These are phyloP conservation scores for Tetramorium bicarinatum DNA, from an alignment of 2,888 invertebrate genomes.

Conservation along the genomic window DNA sequence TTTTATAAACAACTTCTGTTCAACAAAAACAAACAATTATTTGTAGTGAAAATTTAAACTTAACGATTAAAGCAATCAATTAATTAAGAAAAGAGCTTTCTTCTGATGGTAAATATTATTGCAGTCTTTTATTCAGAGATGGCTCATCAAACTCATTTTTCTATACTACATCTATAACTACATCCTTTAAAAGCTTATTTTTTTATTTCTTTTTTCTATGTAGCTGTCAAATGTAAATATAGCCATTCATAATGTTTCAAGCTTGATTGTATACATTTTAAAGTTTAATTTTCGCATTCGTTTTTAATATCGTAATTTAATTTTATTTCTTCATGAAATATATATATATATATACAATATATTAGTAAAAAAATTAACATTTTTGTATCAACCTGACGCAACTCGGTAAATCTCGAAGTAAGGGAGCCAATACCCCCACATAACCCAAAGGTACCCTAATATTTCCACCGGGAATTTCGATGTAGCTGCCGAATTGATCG, in stretches of 20 bases:
- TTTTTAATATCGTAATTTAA: neutral
- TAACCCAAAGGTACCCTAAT: slow-evolving; percentile 90
- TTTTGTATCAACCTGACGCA: slow-evolving; percentile 63
- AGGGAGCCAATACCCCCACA: slow-evolving; percentile 90
- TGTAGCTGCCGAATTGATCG: slow-evolving; percentile 91
- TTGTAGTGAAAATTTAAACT: neutral
- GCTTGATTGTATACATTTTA: neutral
- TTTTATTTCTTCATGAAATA: neutral
- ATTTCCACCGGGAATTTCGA: slow-evolving; percentile 90
- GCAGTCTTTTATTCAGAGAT: neutral
- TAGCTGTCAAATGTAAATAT: neutral
- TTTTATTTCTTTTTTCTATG: neutral
- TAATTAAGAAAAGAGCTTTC: neutral
- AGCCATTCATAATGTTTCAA: neutral
- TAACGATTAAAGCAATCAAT: neutral
- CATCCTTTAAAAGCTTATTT: neutral
- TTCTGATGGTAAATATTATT: neutral
- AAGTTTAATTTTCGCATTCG: neutral
- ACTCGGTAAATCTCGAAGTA: slow-evolving; percentile 89
- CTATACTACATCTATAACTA: neutral
- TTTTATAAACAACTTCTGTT: neutral
- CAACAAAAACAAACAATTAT: neutral
- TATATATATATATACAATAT: neutral
- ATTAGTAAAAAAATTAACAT: neutral
- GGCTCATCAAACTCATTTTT: neutral